phyloP scores from a whole-genome alignment of 2,888 invertebrate species.

The Polydrusus cervinus region DNA sequence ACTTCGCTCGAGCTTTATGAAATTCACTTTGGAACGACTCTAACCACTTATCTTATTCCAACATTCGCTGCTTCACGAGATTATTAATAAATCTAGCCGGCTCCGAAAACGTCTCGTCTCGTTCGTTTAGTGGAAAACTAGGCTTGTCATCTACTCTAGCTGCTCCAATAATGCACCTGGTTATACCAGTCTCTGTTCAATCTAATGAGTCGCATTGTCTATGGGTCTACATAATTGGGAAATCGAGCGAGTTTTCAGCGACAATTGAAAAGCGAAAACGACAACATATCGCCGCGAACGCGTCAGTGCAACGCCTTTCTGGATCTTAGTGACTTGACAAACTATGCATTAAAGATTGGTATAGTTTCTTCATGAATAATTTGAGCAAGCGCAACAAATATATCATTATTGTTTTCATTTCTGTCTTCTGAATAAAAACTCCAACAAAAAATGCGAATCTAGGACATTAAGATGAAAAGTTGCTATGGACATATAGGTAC shows the following conservation, averaged over 20 bases:
- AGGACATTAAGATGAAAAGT: too few relatives aligned
- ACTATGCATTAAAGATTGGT: neutral
- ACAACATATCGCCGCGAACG: neutral
- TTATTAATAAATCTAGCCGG: constrained; percentile 33
- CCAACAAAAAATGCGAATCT: too few relatives aligned
- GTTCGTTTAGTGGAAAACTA: neutral
- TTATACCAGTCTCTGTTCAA: constrained; percentile 10
- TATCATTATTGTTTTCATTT: too few relatives aligned
- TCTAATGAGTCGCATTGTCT: neutral
- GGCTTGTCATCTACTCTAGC: too few relatives aligned
- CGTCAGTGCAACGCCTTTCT: constrained; percentile 1
- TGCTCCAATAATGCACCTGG: neutral
- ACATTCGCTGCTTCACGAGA: constrained; percentile 28
- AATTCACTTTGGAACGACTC: constrained; percentile 24
- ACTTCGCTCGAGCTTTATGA: constrained; percentile 1
- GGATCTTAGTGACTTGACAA: constrained; percentile 3
- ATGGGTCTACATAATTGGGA: neutral
- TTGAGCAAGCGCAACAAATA: too few relatives aligned
- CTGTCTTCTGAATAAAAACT: too few relatives aligned
- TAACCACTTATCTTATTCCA: constrained; percentile 34
- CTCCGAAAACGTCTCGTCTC: neutral
- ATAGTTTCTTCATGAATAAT: constrained; percentile 14
- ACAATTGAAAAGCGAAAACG: constrained; percentile 1
- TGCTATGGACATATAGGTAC: too few relatives aligned
- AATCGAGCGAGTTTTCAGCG: neutral